Evolutionary conservation across 1,140 invertebrate species (phyloP), one percentile per base, ranked within the genome.

Genomic region (Magallana gigas): DNA sequence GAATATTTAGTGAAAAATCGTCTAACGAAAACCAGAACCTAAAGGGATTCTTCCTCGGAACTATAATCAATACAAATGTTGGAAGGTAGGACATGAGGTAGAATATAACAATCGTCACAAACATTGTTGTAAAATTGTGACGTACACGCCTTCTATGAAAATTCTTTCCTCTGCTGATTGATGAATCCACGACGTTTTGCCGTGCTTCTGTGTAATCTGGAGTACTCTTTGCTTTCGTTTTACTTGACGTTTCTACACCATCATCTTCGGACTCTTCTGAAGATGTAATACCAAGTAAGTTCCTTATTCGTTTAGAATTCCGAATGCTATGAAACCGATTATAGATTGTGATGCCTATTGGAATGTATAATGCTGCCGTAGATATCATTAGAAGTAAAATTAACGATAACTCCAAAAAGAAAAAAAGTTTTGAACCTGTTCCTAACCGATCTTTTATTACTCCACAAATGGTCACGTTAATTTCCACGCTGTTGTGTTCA

Each of bases 111-210:
- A 82, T 58, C 7, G 80, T 82, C 9, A 82, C 18, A 58, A 82
- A 82, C 80, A 82, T 82, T 7, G 48, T n/a, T 1, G 80, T 57
- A 82, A 82, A 82, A 56, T 82, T 82, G 18, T 82, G 80, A n/a
- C 80, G 48, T 23, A 82, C 14, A n/a, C 48, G 48, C 16, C 80
- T 0, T 82, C 80, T 82, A n/a, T 57, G 48, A 11, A 48, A 82
- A 18, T 82, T 82, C n/a, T 82, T 82, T 8, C 8, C 5, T n/a
- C 57, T 56, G 36, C 48, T n/a, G 1, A 82, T n/a, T 1, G 80
- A 82, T 23, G 48, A 18, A 56, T 57, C 57, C 7, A 57, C 1
- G 16, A 57, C 80, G 36, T 57, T 82, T 9, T 82, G 80, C 12
- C 57, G 57, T n/a, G 3, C 18, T 1, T 57, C 18, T 57, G 12